Evolutionary conservation across 2,888 invertebrate genomes (phyloP).

Genomic region (Andrena dorsata): DNA sequence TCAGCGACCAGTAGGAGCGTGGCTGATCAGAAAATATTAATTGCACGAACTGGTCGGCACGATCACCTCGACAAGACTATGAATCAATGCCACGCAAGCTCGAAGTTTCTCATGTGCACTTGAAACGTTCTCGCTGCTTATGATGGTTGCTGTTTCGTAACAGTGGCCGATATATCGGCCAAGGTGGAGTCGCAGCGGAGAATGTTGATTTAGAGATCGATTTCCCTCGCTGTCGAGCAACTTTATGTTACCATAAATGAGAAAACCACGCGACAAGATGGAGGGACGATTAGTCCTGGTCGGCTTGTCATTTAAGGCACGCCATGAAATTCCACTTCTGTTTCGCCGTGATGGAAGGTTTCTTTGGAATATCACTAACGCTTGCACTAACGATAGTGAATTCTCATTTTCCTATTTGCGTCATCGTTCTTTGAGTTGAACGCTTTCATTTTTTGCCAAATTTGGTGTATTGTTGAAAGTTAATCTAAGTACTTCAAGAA

Average conservation of each 20-base stretch:
- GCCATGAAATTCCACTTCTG: not conserved
- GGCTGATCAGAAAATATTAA: constrained; percentile 14
- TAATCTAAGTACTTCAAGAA: no score
- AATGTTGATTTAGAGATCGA: constrained; percentile 52
- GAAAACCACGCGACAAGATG: constrained; percentile 34
- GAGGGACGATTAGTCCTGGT: not conserved
- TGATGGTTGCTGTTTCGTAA: constrained; percentile 38
- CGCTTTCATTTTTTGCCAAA: no score
- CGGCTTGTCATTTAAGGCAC: not conserved
- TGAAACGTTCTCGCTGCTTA: constrained; percentile 26
- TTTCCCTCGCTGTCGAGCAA: constrained; percentile 11
- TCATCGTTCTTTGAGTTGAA: no score
- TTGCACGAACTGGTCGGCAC: constrained; percentile 9
- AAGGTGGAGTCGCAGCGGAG: constrained; percentile 36
- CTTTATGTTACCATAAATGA: constrained; percentile 33
- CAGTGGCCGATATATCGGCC: constrained; percentile 46
- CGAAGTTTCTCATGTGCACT: constrained; percentile 12
- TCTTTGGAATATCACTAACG: no score
- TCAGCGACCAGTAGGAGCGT: not conserved
- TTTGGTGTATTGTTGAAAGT: no score
- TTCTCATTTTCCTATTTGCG: no score
- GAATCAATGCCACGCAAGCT: constrained; percentile 24
- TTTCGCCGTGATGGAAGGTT: no score
- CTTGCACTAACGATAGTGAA: no score
- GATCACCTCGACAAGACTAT: not conserved